Evolutionary conservation across 2,113 vertebrate species (phyloP), one percentile per base, ranked within the genome.

Genomic region (Camelus dromedarius): DNA sequence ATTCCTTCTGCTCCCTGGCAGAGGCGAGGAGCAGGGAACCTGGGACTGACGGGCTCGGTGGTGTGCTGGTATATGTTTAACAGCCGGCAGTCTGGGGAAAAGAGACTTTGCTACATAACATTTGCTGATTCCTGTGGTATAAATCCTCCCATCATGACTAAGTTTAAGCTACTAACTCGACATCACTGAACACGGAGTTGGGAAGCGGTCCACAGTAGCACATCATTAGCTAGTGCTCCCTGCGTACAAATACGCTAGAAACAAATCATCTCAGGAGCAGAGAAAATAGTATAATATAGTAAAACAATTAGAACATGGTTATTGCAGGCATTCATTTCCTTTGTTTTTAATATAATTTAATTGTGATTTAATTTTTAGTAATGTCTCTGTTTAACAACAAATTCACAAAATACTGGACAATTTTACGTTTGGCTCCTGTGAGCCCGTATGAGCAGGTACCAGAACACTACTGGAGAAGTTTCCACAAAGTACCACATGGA

Each of bases 281-380:
- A 93, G 87, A 11, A 15, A 64, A 35, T 19, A 46, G 56, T 50
- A 79, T 92, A 76, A 54, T 42, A 20, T 38, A 75, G 62, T 38
- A 32, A 80, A 83, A 70, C 19, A 60, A 76, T 38, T 42, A 89
- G 42, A 20, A 46, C 54, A 28, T 30, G 48, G 19, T 81, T 81
- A 73, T 54, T 75, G 60, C 19, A 3, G 67, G 48, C 18, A 48
- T 72, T 88, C 38, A 28, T 32, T 48, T 60, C n/a, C 18, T 94
- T 64, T 32, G 4, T 77, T 91, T 95, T 86, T n/a, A 94, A 69
- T 32, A 8, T 82, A 52, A 82, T 50, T 93, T 79, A 64, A 64
- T 77, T 32, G 10, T 82, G 46, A 82, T 50, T 93, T 79, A 64
- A 64, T 77, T 91, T 87, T 92, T 75, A 93, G 38, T 85, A 62